Conservation (phyloP, 2,888 invertebrate species). For the Meganola albula region DNA sequence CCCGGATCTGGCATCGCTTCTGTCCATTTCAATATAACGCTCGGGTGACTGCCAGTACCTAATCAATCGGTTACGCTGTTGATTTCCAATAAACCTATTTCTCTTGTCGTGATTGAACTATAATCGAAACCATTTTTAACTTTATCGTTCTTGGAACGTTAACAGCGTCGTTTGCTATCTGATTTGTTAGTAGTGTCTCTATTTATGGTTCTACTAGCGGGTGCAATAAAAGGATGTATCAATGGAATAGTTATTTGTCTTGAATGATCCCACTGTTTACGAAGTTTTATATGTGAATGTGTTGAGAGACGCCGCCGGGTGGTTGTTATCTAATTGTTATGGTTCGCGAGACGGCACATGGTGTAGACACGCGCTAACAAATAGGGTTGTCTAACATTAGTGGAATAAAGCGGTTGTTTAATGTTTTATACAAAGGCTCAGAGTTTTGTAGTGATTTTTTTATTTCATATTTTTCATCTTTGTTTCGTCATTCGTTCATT, state of each 20-base stretch:
- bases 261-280: slow-evolving; percentile 20
- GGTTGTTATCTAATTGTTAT: slow-evolving; percentile 62
- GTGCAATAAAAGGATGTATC: slow-evolving; percentile 10
- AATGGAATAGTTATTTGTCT: slow-evolving; percentile 18
- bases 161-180: slow-evolving; percentile 23
- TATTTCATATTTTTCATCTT: slow-evolving; percentile 2
- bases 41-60: slow-evolving; percentile 38
- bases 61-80: slow-evolving; percentile 53
- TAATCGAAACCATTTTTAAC: slow-evolving; percentile 34
- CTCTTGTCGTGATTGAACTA: slow-evolving; percentile 38
- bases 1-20: slow-evolving; percentile 25
- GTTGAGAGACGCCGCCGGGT: slow-evolving; percentile 39
- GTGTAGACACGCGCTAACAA: slow-evolving; percentile 38
- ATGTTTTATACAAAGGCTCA: slow-evolving; percentile 31
- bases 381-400: slow-evolving; percentile 51
- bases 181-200: slow-evolving; percentile 26
- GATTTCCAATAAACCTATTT: slow-evolving; percentile 41
- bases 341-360: slow-evolving; percentile 45
- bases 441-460: slow-evolving; percentile 9
- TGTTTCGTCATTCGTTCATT: too few relatives aligned
- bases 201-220: slow-evolving; percentile 17
- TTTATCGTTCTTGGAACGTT: slow-evolving; percentile 17
- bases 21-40: slow-evolving; percentile 46
- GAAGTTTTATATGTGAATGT: slow-evolving; percentile 43
- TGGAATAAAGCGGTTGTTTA: slow-evolving; percentile 45